These are phyloP conservation scores for Diploptera punctata DNA, from an alignment of 2,888 invertebrate species.

Conservation along the genomic window DNA sequence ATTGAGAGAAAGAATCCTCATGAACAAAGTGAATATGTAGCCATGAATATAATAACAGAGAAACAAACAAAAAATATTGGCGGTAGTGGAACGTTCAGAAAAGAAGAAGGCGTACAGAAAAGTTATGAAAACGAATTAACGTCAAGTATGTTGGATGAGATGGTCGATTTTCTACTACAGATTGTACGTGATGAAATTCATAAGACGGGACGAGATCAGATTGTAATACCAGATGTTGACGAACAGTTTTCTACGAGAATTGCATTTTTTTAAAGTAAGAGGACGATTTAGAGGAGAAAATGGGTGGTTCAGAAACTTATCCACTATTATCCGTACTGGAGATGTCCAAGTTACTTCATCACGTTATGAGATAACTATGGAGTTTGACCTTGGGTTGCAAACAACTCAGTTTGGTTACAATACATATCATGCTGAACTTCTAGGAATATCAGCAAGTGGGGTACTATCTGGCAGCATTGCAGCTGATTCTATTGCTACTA, in stretches of 20 bases:
- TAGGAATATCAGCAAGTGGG: neutral
- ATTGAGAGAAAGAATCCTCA: too few species aligned
- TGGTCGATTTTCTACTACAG: constrained; percentile 22
- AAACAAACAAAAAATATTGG: too few species aligned
- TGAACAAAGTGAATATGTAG: too few species aligned
- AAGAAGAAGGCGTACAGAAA: too few species aligned
- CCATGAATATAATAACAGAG: too few species aligned
- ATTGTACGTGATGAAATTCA: neutral
- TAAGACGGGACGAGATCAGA: neutral
- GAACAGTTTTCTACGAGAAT: constrained; percentile 9
- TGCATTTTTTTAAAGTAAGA: neutral
- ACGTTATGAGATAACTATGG: neutral
- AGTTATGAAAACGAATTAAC: too few species aligned
- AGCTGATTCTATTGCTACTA: constrained; percentile 1
- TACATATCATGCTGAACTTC: constrained; percentile 14
- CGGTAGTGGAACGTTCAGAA: too few species aligned
- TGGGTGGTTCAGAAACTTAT: constrained; percentile 33
- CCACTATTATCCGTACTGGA: constrained; percentile 17
- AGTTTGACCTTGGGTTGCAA: constrained; percentile 18
- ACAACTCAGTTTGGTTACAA: constrained; percentile 22
- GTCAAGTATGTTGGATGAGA: neutral
- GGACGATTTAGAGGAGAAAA: constrained; percentile 20
- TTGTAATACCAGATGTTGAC: constrained; percentile 19
- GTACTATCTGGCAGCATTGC: constrained; percentile 8
- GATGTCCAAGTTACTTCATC: neutral